These are phyloP conservation scores for Apotomis capreana DNA, from an alignment of 2,888 invertebrate species.

Conservation along the genomic window DNA sequence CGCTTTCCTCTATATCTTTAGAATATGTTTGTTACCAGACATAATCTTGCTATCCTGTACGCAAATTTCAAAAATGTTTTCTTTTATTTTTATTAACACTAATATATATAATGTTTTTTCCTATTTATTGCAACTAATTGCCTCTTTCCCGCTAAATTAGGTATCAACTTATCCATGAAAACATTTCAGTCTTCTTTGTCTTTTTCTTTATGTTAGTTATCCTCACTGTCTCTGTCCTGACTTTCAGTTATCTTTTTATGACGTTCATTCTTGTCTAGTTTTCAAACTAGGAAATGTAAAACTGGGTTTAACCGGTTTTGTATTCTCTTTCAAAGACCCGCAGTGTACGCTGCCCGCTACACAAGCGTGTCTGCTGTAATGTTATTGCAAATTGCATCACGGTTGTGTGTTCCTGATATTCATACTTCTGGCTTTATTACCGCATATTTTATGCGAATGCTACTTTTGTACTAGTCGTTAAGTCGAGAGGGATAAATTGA, in stretches of 20 bases:
- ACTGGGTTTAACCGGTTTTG: no score
- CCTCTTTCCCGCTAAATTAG: no score
- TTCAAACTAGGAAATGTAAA: neutral
- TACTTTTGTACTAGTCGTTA: conserved; percentile 35
- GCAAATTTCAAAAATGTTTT: no score
- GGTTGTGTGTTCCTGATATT: conserved; percentile 58
- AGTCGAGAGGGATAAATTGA: conserved; percentile 26
- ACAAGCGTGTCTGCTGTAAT: conserved; percentile 57
- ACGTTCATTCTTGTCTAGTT: neutral
- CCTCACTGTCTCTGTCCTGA: neutral
- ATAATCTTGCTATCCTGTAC: neutral
- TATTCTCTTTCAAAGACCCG: neutral
- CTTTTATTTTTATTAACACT: no score
- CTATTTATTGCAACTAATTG: no score
- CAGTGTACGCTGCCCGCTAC: conserved; percentile 29
- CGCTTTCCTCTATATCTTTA: neutral
- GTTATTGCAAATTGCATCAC: conserved; percentile 72
- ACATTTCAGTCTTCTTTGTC: neutral
- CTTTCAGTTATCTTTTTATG: neutral
- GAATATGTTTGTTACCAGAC: neutral
- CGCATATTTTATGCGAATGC: conserved; percentile 46
- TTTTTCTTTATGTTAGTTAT: neutral
- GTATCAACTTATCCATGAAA: no score
- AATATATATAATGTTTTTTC: no score
- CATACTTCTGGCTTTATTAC: conserved; percentile 54